Conservation (phyloP, 2,888 invertebrate genomes). For the Polia nebulosa region DNA sequence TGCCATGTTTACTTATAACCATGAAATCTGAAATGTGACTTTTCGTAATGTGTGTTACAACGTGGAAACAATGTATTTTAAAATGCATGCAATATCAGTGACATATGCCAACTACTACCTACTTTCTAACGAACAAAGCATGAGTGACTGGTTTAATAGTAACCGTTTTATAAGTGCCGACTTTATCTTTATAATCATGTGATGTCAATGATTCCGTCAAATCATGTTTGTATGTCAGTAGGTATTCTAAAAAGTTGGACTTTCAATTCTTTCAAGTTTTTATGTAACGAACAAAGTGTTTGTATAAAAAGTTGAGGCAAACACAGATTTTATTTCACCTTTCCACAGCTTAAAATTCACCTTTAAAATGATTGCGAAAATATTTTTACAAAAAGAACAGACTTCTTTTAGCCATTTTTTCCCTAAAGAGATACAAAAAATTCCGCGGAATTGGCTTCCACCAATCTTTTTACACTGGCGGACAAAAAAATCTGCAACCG, state of each 20-base stretch:
- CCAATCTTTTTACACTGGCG: constrained; percentile 40
- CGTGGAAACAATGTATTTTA: too few relatives aligned
- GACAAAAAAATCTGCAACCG: constrained; percentile 67
- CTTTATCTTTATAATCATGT: too few relatives aligned
- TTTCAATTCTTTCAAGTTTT: not conserved
- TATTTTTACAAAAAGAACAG: constrained; percentile 33
- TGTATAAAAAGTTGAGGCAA: constrained; percentile 3
- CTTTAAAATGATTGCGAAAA: constrained; percentile 39
- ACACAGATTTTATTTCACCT: constrained; percentile 22
- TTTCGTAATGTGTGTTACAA: too few relatives aligned
- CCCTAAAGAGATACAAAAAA: constrained; percentile 51
- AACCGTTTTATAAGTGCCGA: too few relatives aligned
- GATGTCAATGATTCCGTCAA: too few relatives aligned
- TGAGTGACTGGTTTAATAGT: too few relatives aligned
- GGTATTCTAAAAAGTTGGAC: not conserved
- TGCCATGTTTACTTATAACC: too few relatives aligned
- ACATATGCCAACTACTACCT: too few relatives aligned
- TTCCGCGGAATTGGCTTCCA: constrained; percentile 40
- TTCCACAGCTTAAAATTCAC: constrained; percentile 12
- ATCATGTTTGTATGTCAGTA: too few relatives aligned
- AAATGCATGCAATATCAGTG: too few relatives aligned
- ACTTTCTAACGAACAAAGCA: too few relatives aligned
- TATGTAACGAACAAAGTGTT: not conserved
- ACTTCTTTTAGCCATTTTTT: constrained; percentile 21
- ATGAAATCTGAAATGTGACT: too few relatives aligned